Percentiles rank a stretch among this genome's conserved stretches.
Conservation (phyloP, 2,888 invertebrate species). For the Trileptium ribeirensis region DNA sequence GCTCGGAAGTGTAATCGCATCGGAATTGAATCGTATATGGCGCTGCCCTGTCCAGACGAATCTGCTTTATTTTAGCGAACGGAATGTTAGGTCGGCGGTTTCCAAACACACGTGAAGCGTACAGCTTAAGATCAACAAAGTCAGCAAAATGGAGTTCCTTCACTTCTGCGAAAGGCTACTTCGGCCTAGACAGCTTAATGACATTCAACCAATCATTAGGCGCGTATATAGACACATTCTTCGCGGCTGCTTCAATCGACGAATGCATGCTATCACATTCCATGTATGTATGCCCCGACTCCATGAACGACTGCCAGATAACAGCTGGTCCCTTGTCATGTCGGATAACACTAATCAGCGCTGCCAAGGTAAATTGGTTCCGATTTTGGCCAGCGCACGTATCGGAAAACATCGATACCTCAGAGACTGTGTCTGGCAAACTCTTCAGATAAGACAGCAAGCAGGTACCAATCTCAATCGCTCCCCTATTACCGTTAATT, state of each 20-base stretch:
- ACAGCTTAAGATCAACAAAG: neutral
- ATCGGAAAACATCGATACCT: slow-evolving; percentile 6
- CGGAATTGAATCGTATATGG: neutral
- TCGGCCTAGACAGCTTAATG: neutral
- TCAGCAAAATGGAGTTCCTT: neutral
- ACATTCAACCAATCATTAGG: neutral
- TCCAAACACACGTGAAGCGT: neutral
- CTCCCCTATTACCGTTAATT: slow-evolving; percentile 10
- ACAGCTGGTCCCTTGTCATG: too few relatives aligned
- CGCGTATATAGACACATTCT: neutral
- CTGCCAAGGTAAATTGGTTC: neutral
- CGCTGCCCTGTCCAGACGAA: neutral
- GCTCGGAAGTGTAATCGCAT: too few relatives aligned
- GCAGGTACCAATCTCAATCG: slow-evolving; percentile 11
- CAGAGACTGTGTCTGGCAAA: slow-evolving; percentile 5
- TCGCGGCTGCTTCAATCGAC: neutral
- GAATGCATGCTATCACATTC: slow-evolving; percentile 16
- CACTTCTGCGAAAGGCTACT: neutral
- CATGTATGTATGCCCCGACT: slow-evolving; percentile 18
- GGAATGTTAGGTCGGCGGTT: neutral
- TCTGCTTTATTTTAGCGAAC: too few relatives aligned
- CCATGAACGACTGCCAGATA: too few relatives aligned
- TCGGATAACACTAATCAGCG: too few relatives aligned
- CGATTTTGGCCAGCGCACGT: slow-evolving; percentile 15
- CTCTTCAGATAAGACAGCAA: neutral